Conservation (phyloP, 2,113 vertebrate species). For the Orthonyx spaldingii region DNA sequence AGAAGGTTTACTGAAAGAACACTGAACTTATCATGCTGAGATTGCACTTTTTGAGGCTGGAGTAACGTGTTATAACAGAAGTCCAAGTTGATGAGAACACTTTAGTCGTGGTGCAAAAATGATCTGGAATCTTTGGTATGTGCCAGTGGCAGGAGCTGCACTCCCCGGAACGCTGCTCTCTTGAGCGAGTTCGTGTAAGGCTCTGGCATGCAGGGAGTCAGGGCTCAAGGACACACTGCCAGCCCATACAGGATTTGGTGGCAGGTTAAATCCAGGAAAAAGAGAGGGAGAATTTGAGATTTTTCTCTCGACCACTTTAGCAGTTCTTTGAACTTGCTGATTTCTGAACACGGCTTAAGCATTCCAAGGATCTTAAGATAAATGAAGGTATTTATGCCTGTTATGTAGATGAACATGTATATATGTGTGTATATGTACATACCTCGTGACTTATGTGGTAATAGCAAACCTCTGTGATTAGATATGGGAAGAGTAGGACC, state of each 20-base stretch:
- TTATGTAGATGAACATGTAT: neutral
- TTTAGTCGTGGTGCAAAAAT: slow-evolving; percentile 24
- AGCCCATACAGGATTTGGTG: neutral
- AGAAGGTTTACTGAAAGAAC: neutral
- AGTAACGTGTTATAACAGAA: slow-evolving; percentile 60
- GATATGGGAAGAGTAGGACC: neutral
- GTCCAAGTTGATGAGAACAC: slow-evolving; percentile 4
- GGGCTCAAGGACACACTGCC: neutral
- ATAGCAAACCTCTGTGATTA: neutral
- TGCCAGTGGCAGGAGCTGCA: slow-evolving; percentile 55
- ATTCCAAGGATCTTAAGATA: neutral
- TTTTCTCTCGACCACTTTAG: neutral
- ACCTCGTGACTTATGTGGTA: neutral
- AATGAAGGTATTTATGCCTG: neutral
- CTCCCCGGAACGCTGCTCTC: neutral
- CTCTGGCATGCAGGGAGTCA: neutral
- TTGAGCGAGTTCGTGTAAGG: neutral
- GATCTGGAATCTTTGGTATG: slow-evolving; percentile 73
- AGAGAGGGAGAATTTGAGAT: neutral
- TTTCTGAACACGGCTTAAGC: neutral
- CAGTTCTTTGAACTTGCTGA: neutral
- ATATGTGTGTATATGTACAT: rapidly evolving
- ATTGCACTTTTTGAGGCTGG: slow-evolving; percentile 31
- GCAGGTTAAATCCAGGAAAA: neutral
- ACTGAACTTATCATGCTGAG: neutral